Evolutionary conservation across 1,140 invertebrate species (phyloP).

Genomic region (Musca domestica): DNA sequence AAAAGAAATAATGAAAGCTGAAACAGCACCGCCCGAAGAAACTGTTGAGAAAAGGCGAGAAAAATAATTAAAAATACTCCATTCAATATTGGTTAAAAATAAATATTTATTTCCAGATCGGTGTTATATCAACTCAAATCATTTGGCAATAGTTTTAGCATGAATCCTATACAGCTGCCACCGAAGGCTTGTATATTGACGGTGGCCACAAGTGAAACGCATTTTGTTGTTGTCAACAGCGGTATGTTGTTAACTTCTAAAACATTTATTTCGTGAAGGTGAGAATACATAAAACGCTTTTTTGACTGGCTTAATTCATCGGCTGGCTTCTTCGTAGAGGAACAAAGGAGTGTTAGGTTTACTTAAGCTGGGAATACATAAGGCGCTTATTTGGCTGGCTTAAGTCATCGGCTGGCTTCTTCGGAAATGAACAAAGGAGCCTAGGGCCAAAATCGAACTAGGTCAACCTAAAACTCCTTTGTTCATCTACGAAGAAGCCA

Average conservation of each 20-base stretch:
- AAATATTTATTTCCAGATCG: constrained; percentile 48
- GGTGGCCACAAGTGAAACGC: constrained; percentile 65
- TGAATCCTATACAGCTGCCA: constrained; percentile 61
- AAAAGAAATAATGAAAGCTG: constrained; percentile 46
- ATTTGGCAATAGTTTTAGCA: constrained; percentile 57
- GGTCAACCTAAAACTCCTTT: too few species aligned
- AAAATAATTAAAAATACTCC: neutral
- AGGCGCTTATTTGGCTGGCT: too few species aligned
- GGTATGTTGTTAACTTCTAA: constrained; percentile 39
- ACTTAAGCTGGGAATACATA: too few species aligned
- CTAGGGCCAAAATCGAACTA: too few species aligned
- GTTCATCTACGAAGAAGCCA: too few species aligned
- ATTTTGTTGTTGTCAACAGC: constrained; percentile 67
- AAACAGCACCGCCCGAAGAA: constrained; percentile 44
- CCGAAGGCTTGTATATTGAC: constrained; percentile 57
- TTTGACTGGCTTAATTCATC: too few species aligned
- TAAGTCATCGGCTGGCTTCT: too few species aligned
- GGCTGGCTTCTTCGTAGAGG: too few species aligned
- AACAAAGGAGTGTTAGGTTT: too few species aligned
- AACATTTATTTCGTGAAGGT: too few species aligned
- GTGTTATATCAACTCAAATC: constrained; percentile 62
- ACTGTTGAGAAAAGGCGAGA: constrained; percentile 42
- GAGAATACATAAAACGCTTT: too few species aligned
- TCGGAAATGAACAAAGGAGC: too few species aligned
- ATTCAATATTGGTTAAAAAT: constrained; percentile 4